Conservation (phyloP, 1,140 invertebrate species). For the honey bee (Apis mellifera) region DNA sequence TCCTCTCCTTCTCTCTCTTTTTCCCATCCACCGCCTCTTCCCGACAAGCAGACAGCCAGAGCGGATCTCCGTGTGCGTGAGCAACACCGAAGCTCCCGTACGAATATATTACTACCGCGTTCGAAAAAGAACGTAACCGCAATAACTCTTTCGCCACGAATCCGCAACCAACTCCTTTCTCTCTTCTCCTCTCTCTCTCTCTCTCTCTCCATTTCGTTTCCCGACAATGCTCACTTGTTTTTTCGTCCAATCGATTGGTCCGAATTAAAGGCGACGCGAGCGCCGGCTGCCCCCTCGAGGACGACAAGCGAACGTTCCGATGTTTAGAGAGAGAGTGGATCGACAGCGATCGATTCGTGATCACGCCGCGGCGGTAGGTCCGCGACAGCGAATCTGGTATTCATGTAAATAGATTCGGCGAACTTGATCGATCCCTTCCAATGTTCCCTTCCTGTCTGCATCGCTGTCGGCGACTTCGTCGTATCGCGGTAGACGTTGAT, state of each 20-base stretch:
- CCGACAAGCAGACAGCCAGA: background rate
- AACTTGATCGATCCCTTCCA: background rate
- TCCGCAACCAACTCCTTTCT: background rate
- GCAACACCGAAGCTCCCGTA: slow-evolving; percentile 27
- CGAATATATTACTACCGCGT: slow-evolving; percentile 49
- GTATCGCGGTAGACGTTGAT: background rate
- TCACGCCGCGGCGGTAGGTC: slow-evolving; percentile 12
- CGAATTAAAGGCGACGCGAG: slow-evolving; percentile 10
- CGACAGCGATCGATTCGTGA: background rate
- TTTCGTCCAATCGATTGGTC: background rate
- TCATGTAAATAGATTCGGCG: slow-evolving; percentile 27
- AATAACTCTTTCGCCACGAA: slow-evolving; percentile 41
- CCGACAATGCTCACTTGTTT: slow-evolving; percentile 20
- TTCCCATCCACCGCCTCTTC: background rate
- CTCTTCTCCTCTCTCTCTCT: too few species aligned
- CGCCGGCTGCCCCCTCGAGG: background rate
- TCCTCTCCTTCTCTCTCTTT: background rate
- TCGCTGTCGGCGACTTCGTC: background rate
- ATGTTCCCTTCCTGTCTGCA: too few species aligned
- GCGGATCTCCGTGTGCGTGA: slow-evolving; percentile 14
- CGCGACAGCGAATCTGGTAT: slow-evolving; percentile 5
- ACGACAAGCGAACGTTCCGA: background rate
- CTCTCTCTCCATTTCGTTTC: background rate
- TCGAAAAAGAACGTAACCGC: slow-evolving; percentile 46
- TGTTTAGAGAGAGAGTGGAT: background rate